Conservation (phyloP, 2,113 vertebrate species). For the Anser brachyrhynchus region DNA sequence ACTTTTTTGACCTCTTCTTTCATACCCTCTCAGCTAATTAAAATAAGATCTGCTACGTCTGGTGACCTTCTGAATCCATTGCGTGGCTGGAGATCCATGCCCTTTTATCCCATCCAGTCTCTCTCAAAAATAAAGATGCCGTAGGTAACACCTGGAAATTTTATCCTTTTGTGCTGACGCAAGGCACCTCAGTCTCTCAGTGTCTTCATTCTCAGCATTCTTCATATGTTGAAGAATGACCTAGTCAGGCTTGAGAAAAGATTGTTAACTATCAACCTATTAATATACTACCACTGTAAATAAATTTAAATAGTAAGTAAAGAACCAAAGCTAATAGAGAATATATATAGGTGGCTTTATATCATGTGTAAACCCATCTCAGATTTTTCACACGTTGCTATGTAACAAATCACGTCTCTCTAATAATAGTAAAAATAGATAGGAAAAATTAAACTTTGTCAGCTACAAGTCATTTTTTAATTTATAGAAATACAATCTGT, state of each 20-base stretch:
- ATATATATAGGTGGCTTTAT: not conserved
- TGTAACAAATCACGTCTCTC: not conserved
- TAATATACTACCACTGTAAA: not conserved
- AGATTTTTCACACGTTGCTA: not conserved
- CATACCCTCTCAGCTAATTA: not conserved
- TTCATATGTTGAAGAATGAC: not conserved
- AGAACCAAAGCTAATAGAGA: not conserved
- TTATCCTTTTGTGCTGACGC: not conserved
- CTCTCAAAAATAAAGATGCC: not conserved
- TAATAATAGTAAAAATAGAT: not conserved
- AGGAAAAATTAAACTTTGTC: not conserved
- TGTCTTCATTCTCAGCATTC: not conserved
- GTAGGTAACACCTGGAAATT: rapidly evolving
- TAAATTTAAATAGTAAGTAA: not conserved
- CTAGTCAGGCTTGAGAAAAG: not conserved
- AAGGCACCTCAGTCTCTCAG: not conserved
- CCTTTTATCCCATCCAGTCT: not conserved
- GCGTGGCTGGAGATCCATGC: not conserved
- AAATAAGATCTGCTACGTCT: not conserved
- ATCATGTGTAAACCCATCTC: not conserved
- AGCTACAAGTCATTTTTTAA: not conserved
- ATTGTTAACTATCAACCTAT: not conserved
- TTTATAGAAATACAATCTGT: not conserved
- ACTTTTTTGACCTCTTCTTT: conserved; percentile 2
- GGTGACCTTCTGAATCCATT: not conserved